Conservation (phyloP, 1,140 invertebrate genomes). For the Odontomachus brunneus region DNA sequence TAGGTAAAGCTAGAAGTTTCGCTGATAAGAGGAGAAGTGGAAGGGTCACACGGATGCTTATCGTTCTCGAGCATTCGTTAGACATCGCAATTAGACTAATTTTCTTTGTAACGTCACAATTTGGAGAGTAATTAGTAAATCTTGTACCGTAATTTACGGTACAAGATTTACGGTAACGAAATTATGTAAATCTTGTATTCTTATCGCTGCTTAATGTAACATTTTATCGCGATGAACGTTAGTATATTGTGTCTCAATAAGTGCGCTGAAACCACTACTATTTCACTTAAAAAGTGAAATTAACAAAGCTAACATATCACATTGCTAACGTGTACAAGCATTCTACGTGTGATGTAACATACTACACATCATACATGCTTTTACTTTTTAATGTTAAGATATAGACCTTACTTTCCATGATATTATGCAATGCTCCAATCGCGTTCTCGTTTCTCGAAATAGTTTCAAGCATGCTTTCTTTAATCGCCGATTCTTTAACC, state of each 20-base stretch:
- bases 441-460: too few species aligned
- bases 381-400: not conserved
- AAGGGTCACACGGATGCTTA: conserved; percentile 66
- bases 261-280: not conserved
- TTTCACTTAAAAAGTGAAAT: conserved; percentile 4
- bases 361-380: too few species aligned
- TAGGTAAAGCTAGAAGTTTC: conserved; percentile 67
- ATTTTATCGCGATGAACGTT: not conserved
- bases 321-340: not conserved
- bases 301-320: not conserved
- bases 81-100: conserved; percentile 53
- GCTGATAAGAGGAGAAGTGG: conserved; percentile 67
- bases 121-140: too few species aligned
- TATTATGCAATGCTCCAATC: too few species aligned
- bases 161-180: too few species aligned
- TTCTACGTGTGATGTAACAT: not conserved
- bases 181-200: conserved; percentile 31
- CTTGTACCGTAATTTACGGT: too few species aligned
- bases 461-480: too few species aligned
- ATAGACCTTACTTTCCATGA: not conserved
- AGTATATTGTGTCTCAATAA: not conserved
- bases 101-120: conserved; percentile 41
- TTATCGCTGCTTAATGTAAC: conserved; percentile 32
- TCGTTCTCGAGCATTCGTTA: conserved; percentile 60
- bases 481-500: too few species aligned